Evolutionary conservation across 2,113 vertebrate species (phyloP), one percentile per base, ranked within the genome.

Genomic region (Tympanuchus pallidicinctus): DNA sequence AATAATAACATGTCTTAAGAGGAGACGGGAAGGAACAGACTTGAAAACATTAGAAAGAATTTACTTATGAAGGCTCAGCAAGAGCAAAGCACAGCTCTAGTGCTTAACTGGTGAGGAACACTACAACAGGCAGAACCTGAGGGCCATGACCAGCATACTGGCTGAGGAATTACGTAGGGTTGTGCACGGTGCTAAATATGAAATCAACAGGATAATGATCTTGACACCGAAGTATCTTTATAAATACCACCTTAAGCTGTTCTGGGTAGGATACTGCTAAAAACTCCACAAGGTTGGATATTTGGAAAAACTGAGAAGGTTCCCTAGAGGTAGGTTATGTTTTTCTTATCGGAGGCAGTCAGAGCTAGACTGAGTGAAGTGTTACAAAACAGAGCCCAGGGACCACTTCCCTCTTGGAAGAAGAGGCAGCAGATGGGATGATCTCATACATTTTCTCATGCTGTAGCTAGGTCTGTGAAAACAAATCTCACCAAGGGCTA

Each of bases 401-500:
- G 72, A 93, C 57, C n/a, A 52, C 38, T 89, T 59, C 42, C 75
- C n/a, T 88, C 64, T 63, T 73, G 56, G 59, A 92, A 64, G 57
- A 87, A 43, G 67, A 77, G 66, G 22, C 20, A 42, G 60, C 59
- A 93, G 50, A 50, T 42, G 54, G 61, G 32, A 72, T 93, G 75
- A 86, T 59, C 57, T 90, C 59, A 91, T 75, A 20, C 28, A 7
- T 91, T 79, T 91, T 92, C 71, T 80, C 45, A 10, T 86, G 75
- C 61, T 79, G 42, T 71, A 86, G 61, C 59, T 75, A 71, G 34
- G 22, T 65, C 70, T 86, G 20, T 77, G 73, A 86, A 95, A 93
- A 92, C n/a, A 89, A 91, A 94, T 52, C 76, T 89, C 83, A 76
- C 40, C 50, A 82, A 91, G 38, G 85, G 61, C 71, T 94, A 64